These are phyloP conservation scores for Drosophila robusta DNA, from an alignment of 2,888 invertebrate genomes.

Conservation along the genomic window DNA sequence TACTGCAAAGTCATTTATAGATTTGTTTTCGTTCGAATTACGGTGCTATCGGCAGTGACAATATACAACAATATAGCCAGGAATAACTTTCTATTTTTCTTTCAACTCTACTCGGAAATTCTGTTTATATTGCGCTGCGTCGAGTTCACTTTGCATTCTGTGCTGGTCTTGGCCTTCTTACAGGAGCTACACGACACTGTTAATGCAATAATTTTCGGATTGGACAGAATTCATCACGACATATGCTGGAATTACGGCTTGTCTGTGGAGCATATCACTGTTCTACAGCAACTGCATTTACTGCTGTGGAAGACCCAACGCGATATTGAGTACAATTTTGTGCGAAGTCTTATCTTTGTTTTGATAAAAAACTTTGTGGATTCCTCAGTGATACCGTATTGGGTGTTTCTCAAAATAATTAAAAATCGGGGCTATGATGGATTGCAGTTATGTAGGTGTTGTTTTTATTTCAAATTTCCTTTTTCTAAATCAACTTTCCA, in stretches of 20 bases:
- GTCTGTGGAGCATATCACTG: constrained; percentile 14
- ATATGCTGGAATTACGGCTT: not conserved
- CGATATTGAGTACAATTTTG: constrained; percentile 51
- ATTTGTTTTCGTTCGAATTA: not conserved
- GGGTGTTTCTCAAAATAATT: constrained; percentile 40
- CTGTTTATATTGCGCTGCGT: constrained; percentile 53
- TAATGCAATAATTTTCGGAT: not conserved
- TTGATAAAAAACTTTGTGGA: constrained; percentile 59
- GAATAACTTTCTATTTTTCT: constrained; percentile 6
- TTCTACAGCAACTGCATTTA: constrained; percentile 62
- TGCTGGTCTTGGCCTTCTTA: constrained; percentile 31
- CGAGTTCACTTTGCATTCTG: constrained; percentile 53
- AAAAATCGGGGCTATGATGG: no score
- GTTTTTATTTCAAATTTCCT: constrained; percentile 16
- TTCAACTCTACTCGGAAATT: constrained; percentile 50
- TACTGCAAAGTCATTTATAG: not conserved
- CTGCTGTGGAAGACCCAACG: constrained; percentile 50
- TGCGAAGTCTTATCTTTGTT: constrained; percentile 47
- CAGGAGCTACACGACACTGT: constrained; percentile 24
- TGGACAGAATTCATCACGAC: constrained; percentile 20
- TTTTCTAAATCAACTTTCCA: no score
- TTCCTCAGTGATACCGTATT: constrained; percentile 56
- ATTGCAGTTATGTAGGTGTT: not conserved
- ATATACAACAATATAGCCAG: constrained; percentile 6
- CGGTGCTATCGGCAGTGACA: constrained; percentile 2